Base-by-base conservation (phyloP, 2,888 invertebrate species). In the Eupithecia inturbata region DNA sequence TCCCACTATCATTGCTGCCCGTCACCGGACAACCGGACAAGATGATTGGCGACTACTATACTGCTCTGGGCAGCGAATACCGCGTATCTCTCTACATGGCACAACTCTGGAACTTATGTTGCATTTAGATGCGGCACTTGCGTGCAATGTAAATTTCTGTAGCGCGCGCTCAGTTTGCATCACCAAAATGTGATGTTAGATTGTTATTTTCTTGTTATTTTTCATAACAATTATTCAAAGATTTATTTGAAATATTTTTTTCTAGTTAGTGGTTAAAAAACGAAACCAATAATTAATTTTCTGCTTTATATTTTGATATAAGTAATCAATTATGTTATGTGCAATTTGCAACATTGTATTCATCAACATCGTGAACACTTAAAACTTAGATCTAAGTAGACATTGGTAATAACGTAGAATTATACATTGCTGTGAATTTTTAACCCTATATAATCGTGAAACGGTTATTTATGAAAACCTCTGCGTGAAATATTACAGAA, bases 151-250 rank as follows among this genome's bases (percentile, higher is more conserved):
- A 53, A 53, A 53, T 53, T 53, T 53, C 22, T n/a, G 22, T 53
- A 22, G 49, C 16, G 12, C 60, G 26, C 60, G 26, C 14, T 1
- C 26, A 62, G 28, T 16, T 19, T 62, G 71, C 74, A 72, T 53
- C 68, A 26, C 39, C 62, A 28, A 60, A 60, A 68, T 70, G 64
- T 68, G 53, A 49, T 68, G 60, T 73, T 57, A 73, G 66, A 73
- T 78, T 74, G 70, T 60, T 75, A 68, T 74, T 77, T 60, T 74
- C 68, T 75, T 80, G 75, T 77, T 77, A 71, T 68, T 33, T 72
- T 71, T 76, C 53, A 31, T 76, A 71, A 7, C 45, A 45, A 2
- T n/a, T 45, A 9, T 19, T 19, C 72, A 68, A 53, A 39, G 63
- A 71, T 73, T 78, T 75, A 71, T 73, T 72, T 70, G 41, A 78